These are phyloP conservation scores for Caiman crocodilus DNA, from an alignment of 2,797 vertebrate genomes.

Conservation along the genomic window DNA sequence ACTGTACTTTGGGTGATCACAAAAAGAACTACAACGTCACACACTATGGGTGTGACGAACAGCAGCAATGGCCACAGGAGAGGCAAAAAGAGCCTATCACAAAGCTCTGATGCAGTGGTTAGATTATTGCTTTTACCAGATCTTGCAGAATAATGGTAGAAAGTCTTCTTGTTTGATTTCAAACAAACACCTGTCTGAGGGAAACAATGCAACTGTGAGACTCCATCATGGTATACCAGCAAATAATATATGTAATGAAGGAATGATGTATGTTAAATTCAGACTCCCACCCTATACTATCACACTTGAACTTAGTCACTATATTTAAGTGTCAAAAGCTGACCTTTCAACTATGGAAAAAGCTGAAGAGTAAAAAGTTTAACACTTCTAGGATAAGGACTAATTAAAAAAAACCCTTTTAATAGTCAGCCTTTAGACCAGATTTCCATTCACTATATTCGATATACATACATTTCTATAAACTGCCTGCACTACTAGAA, in stretches of 20 bases:
- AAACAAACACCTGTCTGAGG: not conserved
- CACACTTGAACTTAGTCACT: not conserved
- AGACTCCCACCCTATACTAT: not conserved
- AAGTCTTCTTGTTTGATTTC: not conserved
- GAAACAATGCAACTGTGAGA: not conserved
- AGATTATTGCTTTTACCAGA: not conserved
- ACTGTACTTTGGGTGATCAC: not conserved
- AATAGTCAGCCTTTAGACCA: not conserved
- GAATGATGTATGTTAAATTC: not conserved
- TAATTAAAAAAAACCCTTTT: not conserved
- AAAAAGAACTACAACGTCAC: too few species aligned
- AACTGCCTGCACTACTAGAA: not conserved
- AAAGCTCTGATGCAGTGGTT: not conserved
- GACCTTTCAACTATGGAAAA: not conserved
- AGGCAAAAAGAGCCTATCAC: not conserved
- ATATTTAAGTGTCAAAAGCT: not conserved
- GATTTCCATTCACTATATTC: not conserved
- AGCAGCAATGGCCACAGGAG: not conserved
- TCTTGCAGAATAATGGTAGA: too few species aligned
- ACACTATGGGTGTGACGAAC: not conserved
- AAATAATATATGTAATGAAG: too few species aligned
- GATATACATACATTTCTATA: not conserved
- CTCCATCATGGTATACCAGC: too few species aligned
- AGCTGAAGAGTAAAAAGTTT: not conserved
- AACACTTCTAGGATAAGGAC: not conserved